These are phyloP conservation scores for Phainopepla nitens DNA, from an alignment of 2,113 vertebrate species.

Conservation along the genomic window DNA sequence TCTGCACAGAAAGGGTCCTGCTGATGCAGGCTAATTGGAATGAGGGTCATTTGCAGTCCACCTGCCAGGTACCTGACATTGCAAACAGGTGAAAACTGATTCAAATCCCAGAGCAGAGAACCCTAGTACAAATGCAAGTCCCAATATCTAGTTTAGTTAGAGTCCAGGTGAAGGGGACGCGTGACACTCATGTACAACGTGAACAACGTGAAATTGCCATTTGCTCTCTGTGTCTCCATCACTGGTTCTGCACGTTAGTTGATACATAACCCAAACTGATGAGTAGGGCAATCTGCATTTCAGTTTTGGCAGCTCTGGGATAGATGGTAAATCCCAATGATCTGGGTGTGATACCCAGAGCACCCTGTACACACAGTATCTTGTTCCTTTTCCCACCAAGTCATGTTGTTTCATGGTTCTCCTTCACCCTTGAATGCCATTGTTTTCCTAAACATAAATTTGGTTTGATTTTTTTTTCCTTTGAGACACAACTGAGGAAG, in stretches of 20 bases:
- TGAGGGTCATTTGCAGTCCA: background rate
- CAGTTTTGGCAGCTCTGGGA: background rate
- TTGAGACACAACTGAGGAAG: background rate
- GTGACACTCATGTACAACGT: background rate
- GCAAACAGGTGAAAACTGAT: background rate
- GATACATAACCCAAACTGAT: background rate
- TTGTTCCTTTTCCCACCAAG: background rate
- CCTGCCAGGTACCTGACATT: background rate
- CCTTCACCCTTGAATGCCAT: background rate
- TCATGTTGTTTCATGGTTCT: background rate
- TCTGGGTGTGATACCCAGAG: background rate
- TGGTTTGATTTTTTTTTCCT: background rate
- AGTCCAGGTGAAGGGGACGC: background rate
- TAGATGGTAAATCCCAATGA: background rate
- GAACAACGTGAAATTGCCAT: background rate
- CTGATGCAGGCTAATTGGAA: background rate
- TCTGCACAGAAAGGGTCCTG: background rate
- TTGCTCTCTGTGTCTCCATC: background rate
- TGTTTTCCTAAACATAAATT: background rate
- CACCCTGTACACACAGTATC: background rate
- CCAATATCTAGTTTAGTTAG: background rate
- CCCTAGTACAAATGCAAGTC: background rate
- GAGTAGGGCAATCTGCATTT: background rate
- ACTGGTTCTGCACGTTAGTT: background rate
- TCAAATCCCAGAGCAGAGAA: background rate